These are phyloP conservation scores for Formicarius rufipectus DNA, from an alignment of 2,113 vertebrate species.

Conservation along the genomic window DNA sequence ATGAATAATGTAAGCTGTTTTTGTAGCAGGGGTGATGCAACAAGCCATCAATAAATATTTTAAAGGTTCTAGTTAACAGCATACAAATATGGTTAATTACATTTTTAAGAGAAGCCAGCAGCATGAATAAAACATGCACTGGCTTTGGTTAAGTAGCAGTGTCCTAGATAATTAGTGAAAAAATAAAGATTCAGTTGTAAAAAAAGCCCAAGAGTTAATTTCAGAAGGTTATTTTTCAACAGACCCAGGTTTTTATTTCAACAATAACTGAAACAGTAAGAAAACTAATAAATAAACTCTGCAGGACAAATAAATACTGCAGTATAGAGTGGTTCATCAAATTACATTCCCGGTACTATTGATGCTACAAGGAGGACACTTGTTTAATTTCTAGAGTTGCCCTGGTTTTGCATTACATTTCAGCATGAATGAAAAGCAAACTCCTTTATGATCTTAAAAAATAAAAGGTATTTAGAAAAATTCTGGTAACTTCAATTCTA, in stretches of 20 bases:
- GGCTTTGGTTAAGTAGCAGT: conserved; percentile 32
- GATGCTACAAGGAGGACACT: background rate
- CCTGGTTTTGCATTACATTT: background rate
- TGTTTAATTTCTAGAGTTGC: background rate
- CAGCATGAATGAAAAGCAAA: background rate
- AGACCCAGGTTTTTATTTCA: background rate
- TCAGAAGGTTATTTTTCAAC: background rate
- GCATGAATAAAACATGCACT: conserved; percentile 54
- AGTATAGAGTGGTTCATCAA: background rate
- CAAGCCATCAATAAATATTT: conserved; percentile 65
- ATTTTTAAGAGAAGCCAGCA: conserved; percentile 44
- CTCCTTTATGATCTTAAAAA: background rate
- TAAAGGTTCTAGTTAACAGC: conserved; percentile 41
- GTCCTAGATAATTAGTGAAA: conserved; percentile 33
- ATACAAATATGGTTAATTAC: conserved; percentile 60
- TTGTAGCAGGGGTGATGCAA: conserved; percentile 12
- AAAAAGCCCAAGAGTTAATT: background rate
- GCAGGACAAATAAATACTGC: background rate
- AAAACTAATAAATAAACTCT: background rate
- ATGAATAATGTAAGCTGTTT: conserved; percentile 57
- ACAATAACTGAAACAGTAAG: background rate
- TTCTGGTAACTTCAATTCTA: background rate
- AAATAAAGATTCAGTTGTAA: background rate
- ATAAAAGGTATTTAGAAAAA: background rate
- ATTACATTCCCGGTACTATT: background rate